These are phyloP conservation scores for Camponotus pennsylvanicus DNA, from an alignment of 1,140 invertebrate genomes.

Conservation along the genomic window DNA sequence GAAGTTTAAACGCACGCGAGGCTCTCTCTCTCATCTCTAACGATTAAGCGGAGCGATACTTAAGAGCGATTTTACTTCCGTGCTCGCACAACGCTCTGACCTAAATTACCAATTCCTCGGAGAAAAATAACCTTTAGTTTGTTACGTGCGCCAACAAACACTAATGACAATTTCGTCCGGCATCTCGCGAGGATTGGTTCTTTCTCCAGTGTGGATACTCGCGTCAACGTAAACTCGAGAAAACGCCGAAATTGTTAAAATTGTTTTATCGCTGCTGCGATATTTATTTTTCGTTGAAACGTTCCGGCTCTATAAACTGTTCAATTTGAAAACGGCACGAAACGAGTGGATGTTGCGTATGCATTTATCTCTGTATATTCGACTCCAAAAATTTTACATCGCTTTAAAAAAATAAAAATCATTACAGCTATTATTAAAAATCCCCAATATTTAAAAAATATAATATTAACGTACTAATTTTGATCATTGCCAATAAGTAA, in stretches of 20 bases:
- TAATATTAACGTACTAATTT: background rate
- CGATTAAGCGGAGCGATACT: conserved; percentile 30
- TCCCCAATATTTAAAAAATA: background rate
- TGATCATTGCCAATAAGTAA: background rate
- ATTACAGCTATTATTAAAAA: background rate
- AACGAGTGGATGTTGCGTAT: background rate
- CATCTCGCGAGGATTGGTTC: background rate
- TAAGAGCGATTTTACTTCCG: conserved; percentile 43
- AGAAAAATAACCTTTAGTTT: conserved; percentile 30
- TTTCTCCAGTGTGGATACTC: background rate
- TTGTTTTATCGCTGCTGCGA: background rate
- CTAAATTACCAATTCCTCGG: conserved; percentile 37
- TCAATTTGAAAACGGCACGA: background rate
- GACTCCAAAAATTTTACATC: background rate
- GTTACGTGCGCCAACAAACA: background rate
- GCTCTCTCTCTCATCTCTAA: conserved; percentile 34
- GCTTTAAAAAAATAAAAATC: too few relatives aligned
- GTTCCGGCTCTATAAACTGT: background rate
- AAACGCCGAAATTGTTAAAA: conserved; percentile 18
- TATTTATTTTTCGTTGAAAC: conserved; percentile 7
- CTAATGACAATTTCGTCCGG: background rate
- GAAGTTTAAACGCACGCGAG: background rate
- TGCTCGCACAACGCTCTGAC: conserved; percentile 16
- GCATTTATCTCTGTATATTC: background rate
- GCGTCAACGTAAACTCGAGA: background rate